Conservation (phyloP, 2,888 invertebrate genomes). For the Agrochola lychnidis region DNA sequence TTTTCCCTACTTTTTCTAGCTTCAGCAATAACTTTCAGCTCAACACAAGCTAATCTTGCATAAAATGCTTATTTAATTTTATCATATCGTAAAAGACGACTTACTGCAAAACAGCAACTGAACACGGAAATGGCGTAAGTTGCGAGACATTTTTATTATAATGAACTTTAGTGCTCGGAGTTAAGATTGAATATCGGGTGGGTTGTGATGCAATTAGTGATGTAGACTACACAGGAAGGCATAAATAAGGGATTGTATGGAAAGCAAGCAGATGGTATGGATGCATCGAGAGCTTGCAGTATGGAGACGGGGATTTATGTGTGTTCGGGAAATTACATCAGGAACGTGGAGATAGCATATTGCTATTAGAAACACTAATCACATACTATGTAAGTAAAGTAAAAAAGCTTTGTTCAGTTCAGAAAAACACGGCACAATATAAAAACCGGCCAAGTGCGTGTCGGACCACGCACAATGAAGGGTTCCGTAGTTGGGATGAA, state of each 20-base stretch:
- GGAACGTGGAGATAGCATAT: not conserved
- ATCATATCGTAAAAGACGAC: constrained; percentile 65
- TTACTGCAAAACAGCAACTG: constrained; percentile 50
- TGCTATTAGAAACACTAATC: not conserved
- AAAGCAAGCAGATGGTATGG: constrained; percentile 30
- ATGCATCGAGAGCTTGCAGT: constrained; percentile 36
- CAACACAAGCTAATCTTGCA: constrained; percentile 58
- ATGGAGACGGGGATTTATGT: constrained; percentile 31
- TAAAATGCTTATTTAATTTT: constrained; percentile 69
- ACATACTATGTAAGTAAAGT: not conserved
- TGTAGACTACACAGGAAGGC: constrained; percentile 20
- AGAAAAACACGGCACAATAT: too few species aligned
- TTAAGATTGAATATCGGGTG: constrained; percentile 36
- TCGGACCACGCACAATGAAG: too few species aligned
- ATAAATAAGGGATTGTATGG: constrained; percentile 35
- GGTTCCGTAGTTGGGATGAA: too few species aligned
- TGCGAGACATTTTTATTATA: not conserved
- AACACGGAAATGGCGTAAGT: constrained; percentile 21
- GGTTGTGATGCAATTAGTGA: constrained; percentile 42
- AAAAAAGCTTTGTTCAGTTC: too few species aligned
- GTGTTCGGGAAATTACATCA: not conserved
- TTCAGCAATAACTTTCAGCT: constrained; percentile 42
- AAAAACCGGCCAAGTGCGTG: too few species aligned
- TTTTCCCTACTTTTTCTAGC: constrained; percentile 21
- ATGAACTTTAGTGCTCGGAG: not conserved